Conservation (phyloP, 2,797 vertebrate species). For the Ispidina lecontei region DNA sequence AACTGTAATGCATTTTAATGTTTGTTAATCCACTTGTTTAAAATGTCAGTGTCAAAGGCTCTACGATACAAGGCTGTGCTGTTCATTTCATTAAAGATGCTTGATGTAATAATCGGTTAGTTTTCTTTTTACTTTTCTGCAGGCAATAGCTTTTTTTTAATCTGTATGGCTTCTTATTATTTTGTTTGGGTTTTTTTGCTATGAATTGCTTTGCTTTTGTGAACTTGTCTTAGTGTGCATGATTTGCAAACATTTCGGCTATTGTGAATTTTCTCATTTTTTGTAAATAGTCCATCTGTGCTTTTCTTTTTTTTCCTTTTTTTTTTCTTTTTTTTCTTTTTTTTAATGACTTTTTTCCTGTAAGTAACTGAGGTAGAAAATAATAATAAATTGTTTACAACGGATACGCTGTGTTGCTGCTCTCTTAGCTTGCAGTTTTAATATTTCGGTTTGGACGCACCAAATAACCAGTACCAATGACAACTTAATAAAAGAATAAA, state of each 20-base stretch:
- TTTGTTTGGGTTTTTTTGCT: slow-evolving; percentile 65
- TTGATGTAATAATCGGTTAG: slow-evolving; percentile 65
- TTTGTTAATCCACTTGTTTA: slow-evolving; percentile 61
- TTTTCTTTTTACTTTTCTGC: slow-evolving; percentile 68
- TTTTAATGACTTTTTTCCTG: slow-evolving; percentile 72
- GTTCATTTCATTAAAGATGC: slow-evolving; percentile 75
- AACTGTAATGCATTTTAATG: slow-evolving; percentile 55
- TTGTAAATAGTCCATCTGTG: slow-evolving; percentile 76
- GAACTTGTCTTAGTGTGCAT: slow-evolving; percentile 70
- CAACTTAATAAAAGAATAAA: slow-evolving; percentile 60
- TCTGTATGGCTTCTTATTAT: slow-evolving; percentile 72
- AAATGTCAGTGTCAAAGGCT: slow-evolving; percentile 57
- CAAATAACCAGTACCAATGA: slow-evolving; percentile 69
- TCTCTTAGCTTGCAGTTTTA: slow-evolving; percentile 75
- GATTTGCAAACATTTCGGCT: slow-evolving; percentile 66
- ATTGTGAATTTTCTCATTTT: slow-evolving; percentile 73
- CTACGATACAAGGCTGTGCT: slow-evolving; percentile 33
- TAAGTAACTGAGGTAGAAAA: slow-evolving; percentile 80
- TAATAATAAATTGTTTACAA: slow-evolving; percentile 81
- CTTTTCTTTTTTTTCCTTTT: not conserved
- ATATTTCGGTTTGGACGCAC: slow-evolving; percentile 50
- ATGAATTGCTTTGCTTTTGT: slow-evolving; percentile 75
- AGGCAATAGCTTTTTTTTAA: slow-evolving; percentile 70
- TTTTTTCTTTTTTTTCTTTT: not conserved
- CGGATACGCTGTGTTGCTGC: slow-evolving; percentile 77